Base-by-base conservation (phyloP, 2,797 vertebrate genomes). In the Danio albolineatus region DNA sequence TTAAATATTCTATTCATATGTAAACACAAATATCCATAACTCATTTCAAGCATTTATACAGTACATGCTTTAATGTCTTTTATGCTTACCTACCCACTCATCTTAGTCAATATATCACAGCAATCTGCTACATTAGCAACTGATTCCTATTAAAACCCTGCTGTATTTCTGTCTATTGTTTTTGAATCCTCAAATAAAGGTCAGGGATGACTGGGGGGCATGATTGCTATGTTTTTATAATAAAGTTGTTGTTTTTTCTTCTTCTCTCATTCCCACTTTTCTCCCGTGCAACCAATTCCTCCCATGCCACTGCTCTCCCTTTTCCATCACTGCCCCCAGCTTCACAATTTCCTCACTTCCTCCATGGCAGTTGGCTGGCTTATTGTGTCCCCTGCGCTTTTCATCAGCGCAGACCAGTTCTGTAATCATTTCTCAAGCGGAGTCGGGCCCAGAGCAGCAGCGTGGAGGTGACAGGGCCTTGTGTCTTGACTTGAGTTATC, bases 311-410 rank as follows among this genome's bases (percentile, higher is more conserved):
- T 10, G 38, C 5, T 49, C 16, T 65, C 51, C 56, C 16, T 9
- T 61, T 72, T 78, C 66, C 54, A 60, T 65, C 67, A 56, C 71
- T 56, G 64, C 78, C 81, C 80, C 56, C 49, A 79, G 78, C 72
- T 54, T 69, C 41, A 67, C 78, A 85, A 84, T 85, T 84, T 85
- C 84, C 71, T 59, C 21, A 54, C 82, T 84, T 79, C 57, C 46
- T 73, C 14, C 41, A 69, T 39, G 49, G 49, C 59, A n/a, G 43
- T 59, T 65, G 19, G 43, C 49, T 44, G 53, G 36, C 44, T 82
- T 82, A 78, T 82, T 82, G 77, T 78, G 14, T 72, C 54, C 41
- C 39, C n/a, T 41, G 39, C 67, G 59, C 79, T 82, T 83, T 83
- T 86, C 84, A 83, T 86, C 81, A 85, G 49, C 64, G 60, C 28